These are phyloP conservation scores for Phortica magna DNA, from an alignment of 2,888 invertebrate species.

Conservation along the genomic window DNA sequence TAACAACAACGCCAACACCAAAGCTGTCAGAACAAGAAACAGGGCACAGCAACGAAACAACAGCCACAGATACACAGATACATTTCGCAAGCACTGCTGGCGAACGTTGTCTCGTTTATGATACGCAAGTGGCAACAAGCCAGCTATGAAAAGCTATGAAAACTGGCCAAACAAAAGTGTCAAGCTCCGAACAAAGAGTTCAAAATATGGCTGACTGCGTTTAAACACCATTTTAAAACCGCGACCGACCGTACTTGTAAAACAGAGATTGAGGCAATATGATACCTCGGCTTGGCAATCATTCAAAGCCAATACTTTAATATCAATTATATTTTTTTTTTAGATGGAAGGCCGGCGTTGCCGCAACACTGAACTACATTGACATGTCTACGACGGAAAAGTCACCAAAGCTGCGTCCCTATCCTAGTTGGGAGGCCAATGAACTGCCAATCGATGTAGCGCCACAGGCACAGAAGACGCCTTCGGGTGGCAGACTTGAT, in stretches of 20 bases:
- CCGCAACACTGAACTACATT: constrained; percentile 84
- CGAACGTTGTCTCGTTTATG: background rate
- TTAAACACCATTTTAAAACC: background rate
- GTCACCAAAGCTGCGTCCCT: constrained; percentile 86
- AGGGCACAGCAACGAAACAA: background rate
- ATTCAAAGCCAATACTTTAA: background rate
- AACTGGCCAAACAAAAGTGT: background rate
- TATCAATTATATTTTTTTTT: background rate
- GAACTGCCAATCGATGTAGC: constrained; percentile 83
- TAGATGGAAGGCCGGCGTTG: constrained; percentile 85
- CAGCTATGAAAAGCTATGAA: constrained; percentile 1
- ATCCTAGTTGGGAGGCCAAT: constrained; percentile 89
- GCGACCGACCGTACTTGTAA: background rate
- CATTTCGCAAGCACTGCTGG: background rate
- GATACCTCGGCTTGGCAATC: background rate
- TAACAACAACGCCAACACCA: background rate
- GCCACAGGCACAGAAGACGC: constrained; percentile 61
- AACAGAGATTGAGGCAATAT: background rate
- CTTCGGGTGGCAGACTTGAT: constrained; percentile 72
- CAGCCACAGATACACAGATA: constrained; percentile 10
- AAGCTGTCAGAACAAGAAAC: background rate
- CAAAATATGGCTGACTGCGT: background rate
- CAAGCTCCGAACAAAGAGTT: background rate
- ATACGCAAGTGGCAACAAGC: background rate
- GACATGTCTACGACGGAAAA: constrained; percentile 80